Evolutionary conservation across 1,140 invertebrate species (phyloP).

Genomic region (Venturia canescens): DNA sequence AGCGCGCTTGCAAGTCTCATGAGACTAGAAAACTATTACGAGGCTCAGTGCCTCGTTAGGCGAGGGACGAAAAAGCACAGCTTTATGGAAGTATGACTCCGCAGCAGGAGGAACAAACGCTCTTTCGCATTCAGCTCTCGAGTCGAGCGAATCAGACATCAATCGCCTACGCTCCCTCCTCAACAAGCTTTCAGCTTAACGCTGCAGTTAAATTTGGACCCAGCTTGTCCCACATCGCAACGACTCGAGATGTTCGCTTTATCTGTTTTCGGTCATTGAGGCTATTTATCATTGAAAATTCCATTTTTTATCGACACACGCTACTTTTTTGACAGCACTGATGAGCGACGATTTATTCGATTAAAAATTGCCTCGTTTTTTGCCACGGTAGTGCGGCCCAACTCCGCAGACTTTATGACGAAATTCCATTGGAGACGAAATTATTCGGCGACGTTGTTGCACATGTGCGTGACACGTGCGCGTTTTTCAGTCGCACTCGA

Average conservation of each 20-base stretch:
- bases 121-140: no score
- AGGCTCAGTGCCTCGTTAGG: not conserved
- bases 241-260: not conserved
- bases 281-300: not conserved
- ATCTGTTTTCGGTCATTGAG: not conserved
- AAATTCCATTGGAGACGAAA: no score
- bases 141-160: not conserved
- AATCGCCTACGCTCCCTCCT: not conserved
- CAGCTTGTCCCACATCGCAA: constrained; percentile 23
- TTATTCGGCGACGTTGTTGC: no score
- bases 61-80: not conserved
- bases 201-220: constrained; percentile 21
- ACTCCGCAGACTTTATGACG: no score
- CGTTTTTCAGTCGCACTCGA: no score
- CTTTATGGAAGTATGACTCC: not conserved
- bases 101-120: no score
- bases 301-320: no score
- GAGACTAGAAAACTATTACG: not conserved
- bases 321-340: no score
- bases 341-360: no score
- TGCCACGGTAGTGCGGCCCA: no score
- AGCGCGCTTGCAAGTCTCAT: not conserved
- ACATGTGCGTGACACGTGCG: no score
- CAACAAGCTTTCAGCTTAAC: not conserved
- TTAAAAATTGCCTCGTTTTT: no score